A percentile compares a stretch with the other conserved stretches of the same genome.
Evolutionary conservation across 2,888 invertebrate genomes (phyloP).

Genomic region (Mesorhabditis sp.): DNA sequence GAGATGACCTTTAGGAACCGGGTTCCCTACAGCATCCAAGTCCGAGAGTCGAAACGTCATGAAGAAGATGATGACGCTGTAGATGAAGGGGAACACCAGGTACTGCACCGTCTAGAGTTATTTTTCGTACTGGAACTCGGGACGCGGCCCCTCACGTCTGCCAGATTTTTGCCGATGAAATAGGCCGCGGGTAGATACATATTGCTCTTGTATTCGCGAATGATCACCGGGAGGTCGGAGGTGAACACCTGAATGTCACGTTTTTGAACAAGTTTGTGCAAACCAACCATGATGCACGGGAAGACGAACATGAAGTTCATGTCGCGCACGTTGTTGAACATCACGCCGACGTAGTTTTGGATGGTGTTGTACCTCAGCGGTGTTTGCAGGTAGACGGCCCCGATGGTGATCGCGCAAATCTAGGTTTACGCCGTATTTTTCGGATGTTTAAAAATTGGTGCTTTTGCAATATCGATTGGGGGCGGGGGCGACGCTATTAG

Average conservation of each 20-base stretch:
- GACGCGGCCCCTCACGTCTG: slow-evolving; percentile 64
- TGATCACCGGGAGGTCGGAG: slow-evolving; percentile 79
- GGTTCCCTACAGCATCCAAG: too few species aligned
- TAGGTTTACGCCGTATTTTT: slow-evolving; percentile 56
- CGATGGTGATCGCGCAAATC: slow-evolving; percentile 80
- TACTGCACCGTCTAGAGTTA: slow-evolving; percentile 71
- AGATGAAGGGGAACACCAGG: slow-evolving; percentile 76
- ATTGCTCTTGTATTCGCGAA: slow-evolving; percentile 82
- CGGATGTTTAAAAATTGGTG: not conserved
- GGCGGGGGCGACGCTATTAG: too few species aligned
- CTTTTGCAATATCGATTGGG: too few species aligned
- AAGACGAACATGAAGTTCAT: slow-evolving; percentile 90
- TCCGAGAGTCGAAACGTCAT: slow-evolving; percentile 65
- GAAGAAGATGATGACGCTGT: slow-evolving; percentile 78
- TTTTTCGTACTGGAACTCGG: slow-evolving; percentile 55
- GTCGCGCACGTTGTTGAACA: slow-evolving; percentile 84
- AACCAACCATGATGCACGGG: slow-evolving; percentile 82
- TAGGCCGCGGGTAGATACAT: slow-evolving; percentile 86
- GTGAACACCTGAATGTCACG: slow-evolving; percentile 73
- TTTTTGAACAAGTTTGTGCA: not conserved
- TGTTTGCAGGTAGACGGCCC: slow-evolving; percentile 80
- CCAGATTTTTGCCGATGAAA: slow-evolving; percentile 77
- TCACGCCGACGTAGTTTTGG: slow-evolving; percentile 84
- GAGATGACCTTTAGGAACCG: too few species aligned
- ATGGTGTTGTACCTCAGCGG: slow-evolving; percentile 78